Conservation (phyloP, 92 coral and sea anemone genomes). For the Porites divaricata region DNA sequence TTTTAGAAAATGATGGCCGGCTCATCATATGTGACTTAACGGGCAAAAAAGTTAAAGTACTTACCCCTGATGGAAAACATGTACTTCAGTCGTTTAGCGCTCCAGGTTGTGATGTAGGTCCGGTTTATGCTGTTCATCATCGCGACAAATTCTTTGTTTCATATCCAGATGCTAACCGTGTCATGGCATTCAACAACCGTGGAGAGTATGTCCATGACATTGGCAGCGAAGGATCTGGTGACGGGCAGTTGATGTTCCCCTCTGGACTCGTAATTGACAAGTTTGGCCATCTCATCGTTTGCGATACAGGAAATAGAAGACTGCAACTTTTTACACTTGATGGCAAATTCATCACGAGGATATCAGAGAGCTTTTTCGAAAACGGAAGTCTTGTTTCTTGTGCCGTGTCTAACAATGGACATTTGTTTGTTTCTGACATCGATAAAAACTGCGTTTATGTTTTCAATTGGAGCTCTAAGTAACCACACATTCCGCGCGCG, state of each 20-base stretch:
- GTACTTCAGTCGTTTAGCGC: slow-evolving; percentile 13
- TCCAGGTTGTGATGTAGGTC: neutral
- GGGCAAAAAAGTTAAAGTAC: neutral
- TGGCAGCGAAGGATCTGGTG: slow-evolving; percentile 33
- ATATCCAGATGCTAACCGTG: neutral
- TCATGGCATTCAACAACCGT: slow-evolving; percentile 5
- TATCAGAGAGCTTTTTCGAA: neutral
- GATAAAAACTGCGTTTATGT: neutral
- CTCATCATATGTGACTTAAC: neutral
- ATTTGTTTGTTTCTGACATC: neutral
- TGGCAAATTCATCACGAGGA: neutral
- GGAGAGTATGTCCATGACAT: slow-evolving; percentile 47
- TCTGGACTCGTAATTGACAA: neutral
- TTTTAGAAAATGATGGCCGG: slow-evolving; percentile 17
- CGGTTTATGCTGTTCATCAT: neutral
- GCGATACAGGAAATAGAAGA: neutral
- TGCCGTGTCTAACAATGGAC: neutral
- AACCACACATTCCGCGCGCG: neutral
- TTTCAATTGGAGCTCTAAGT: neutral
- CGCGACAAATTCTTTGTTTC: slow-evolving; percentile 14
- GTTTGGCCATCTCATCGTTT: neutral
- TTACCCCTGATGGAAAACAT: slow-evolving; percentile 22
- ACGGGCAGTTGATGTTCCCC: slow-evolving; percentile 14
- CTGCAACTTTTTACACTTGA: neutral
- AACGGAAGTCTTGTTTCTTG: neutral